Evolutionary conservation across 2,888 invertebrate genomes (phyloP), one percentile per base, ranked within the genome.

Genomic region (Gastrophysa polygoni): DNA sequence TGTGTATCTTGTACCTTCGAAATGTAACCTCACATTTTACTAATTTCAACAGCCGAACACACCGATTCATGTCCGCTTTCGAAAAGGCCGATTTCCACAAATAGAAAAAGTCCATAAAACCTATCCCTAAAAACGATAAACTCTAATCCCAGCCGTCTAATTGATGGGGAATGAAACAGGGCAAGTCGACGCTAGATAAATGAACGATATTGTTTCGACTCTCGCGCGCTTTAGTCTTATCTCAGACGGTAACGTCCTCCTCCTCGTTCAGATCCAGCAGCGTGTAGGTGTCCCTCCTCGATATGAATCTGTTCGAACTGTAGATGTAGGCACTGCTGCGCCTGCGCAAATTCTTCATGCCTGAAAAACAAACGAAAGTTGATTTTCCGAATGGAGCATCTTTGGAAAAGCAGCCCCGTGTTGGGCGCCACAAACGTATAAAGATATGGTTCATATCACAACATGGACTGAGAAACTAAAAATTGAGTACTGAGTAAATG

Each of bases 291-390:
- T 90, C 89, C 61, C 85, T 83, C 28, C 85, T 80, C 14, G 85
- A 82, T n/a, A 89, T 77, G 11, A 88, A 77, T 60, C 73, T 65
- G 48, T 71, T 73, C 2, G 71, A 66, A 54, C 60, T 64, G 56
- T 64, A 64, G 11, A 73, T 66, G 46, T 70, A 70, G 3, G 71
- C 76, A 0, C 86, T 86, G 0, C 89, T 88, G 14, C 91, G 88
- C 14, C 91, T 83, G 51, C 91, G 81, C 14, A 93, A 79, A 0
- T 90, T 91, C 54, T 88, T 87, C 71, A 89, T 86, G 0, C 69
- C 69, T 69, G 49, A n/a, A 65, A 64, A 0, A 47, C 16, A 47
- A 18, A 16, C 18, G 18, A 59, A 24, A 32, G 6, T 46, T 16
- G 24, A n/a, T n/a, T n/a, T n/a, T n/a, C n/a, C n/a, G n/a, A n/a